Base-by-base conservation (phyloP, 2,797 vertebrate genomes). In the Dicrostonyx torquatus region DNA sequence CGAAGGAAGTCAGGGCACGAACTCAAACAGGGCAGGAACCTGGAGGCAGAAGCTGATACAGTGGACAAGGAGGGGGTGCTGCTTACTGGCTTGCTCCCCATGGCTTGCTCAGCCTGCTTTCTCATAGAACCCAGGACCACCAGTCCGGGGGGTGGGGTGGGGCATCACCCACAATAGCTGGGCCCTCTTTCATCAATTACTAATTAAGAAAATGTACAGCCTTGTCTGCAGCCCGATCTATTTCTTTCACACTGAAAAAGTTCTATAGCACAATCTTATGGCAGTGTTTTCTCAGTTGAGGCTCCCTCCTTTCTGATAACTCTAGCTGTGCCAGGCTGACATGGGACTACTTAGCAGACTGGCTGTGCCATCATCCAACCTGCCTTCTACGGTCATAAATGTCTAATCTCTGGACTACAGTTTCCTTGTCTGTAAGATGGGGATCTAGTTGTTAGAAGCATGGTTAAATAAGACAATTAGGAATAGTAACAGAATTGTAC, bases 341-440 rank as follows among this genome's bases (percentile, higher is more conserved):
- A 14, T 4, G 24, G 58, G 22, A 80, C 78, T 29, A 18, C 14
- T 24, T 8, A 82, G 55, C 8, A 82, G 15, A 62, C 37, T 62
- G 24, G 4, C 37, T 43, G 5, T 60, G 40, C 9, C 43, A 24
- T 64, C 15, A 64, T n/a, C 82, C 48, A 1, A 24, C 34, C 18
- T 70, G 11, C 37, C 40, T 83, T 89, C 40, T 94, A 22, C 50
- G 48, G 24, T 43, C 20, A 40, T 86, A 85, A 70, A 66, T 73
- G 66, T 90, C 50, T 50, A 85, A 79, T 3, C 24, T 93, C 34
- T 76, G 43, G 73, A 80, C 83, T n/a, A 93, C 60, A 73, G 31
- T 80, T 89, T 87, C 83, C 55, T 70, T 43, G 34, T 75, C 24
- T 94, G 68, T 93, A 84, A 87, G 73, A 20, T 75, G 37, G 76